Evolutionary conservation across 2,888 invertebrate species (phyloP), one percentile per base, ranked within the genome.

Genomic region (Scaptomyza cyrtandrae): DNA sequence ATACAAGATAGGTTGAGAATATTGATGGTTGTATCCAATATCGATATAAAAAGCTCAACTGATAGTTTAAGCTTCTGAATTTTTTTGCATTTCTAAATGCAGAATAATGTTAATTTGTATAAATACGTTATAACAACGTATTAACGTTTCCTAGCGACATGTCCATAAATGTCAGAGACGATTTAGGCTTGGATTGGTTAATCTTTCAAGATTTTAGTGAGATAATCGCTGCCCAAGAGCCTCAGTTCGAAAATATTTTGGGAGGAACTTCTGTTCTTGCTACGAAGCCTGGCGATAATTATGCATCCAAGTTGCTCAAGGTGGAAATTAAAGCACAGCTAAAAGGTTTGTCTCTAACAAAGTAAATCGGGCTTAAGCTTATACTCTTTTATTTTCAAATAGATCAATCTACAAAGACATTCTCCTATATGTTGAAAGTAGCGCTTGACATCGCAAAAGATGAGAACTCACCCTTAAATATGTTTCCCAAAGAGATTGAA

Each of bases 281-380:
- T 3, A 80, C 77, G 5, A 83, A 76, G 3, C 65, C 83, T 1
- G 86, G 86, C 0, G 89, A 89, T 41, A 88, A 89, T 54, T 90
- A 70, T 66, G 75, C 74, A 0, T 84, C 80, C 0, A 64, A 65
- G 4, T 45, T 90, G 35, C 57, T 83, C 0, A 79, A 83, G 64
- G 61, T 90, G n/a, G 66, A 80, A 13, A 75, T 89, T 3, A 71
- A 75, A 3, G 63, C 72, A 0, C 71, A 82, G 59, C 48, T 88
- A 2, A 78, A 79, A 65, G 86, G 88, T 88, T 41, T 24, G 52
- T 54, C 14, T 35, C 49, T 13, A 16, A 52, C 45, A 16, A 19
- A 31, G 2, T 41, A 2, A 35, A 5, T 3, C 10, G 2, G 13
- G 1, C 14, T 16, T 3, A 24, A 29, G 14, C 24, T 39, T 6